Base-by-base conservation (phyloP, 2,797 vertebrate genomes). In the Remorina albescens region DNA sequence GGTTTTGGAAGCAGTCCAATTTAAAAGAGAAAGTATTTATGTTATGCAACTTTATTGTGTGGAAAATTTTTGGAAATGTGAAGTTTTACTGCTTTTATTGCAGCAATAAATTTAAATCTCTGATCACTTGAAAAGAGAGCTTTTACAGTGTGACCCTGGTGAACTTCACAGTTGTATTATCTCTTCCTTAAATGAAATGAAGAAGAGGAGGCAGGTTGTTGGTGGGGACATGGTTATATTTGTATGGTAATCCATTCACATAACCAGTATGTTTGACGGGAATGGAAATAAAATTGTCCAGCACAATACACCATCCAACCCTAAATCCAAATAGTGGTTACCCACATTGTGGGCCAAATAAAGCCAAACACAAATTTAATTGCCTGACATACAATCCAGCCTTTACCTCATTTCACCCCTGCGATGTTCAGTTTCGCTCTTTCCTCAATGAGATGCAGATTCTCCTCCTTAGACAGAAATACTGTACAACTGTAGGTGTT, bases 401-500 rank as follows among this genome's bases (percentile, higher is more conserved):
- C 68, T 61, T 81, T 54, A 86, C 77, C 64, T 88, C 51, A 77
- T 85, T 64, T 87, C 61, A 81, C 68, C 69, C 34, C n/a, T 72
- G 37, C 4, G 41, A 64, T 77, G 53, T 72, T 67, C 26, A 49
- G 13, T 76, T 74, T 81, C 61, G n/a, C n/a, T 62, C 57, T 62
- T 74, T 66, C n/a, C 53, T 75, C 50, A 69, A n/a, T 42, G 73
- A 75, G 51, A 69, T 65, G 21, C 15, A 1, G 49, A 78, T 68
- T 70, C 28, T 12, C 19, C 5, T 3, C 71, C n/a, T 55, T 37
- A 49, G 36, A 85, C 42, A 63, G 67, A 82, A 76, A 77, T 32
- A 28, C 7, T 28, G 6, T 61, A 42, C 41, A 64, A n/a, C 62
- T 63, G 58, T 65, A 42, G 65, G 53, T 67, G 68, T 76, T 78